Percentiles rank a stretch among this genome's conserved stretches.
These are phyloP conservation scores for Gastracanthus pulcherrimus DNA, from an alignment of 2,888 invertebrate species.

Conservation along the genomic window DNA sequence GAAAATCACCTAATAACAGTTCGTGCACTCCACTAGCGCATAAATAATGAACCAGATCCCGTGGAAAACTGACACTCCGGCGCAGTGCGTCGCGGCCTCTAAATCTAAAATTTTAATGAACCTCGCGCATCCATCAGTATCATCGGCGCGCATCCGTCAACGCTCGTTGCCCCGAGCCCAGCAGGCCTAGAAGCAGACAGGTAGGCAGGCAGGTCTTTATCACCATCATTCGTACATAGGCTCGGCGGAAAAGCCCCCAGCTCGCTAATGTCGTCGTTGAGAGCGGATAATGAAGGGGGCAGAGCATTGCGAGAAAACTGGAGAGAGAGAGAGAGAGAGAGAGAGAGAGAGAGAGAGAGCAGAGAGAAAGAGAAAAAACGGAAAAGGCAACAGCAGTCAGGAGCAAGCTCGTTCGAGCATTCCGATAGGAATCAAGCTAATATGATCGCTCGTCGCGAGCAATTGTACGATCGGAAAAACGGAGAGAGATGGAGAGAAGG, in stretches of 20 bases:
- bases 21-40: too few relatives aligned
- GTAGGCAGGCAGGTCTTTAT: constrained; percentile 4
- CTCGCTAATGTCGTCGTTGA: background rate
- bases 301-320: too few relatives aligned
- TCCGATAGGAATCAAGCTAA: constrained; percentile 38
- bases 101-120: constrained; percentile 46
- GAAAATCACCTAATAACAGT: too few relatives aligned
- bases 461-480: background rate
- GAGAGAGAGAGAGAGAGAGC: background rate
- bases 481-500: constrained; percentile 1
- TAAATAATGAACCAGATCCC: background rate
- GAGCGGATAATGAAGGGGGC: constrained; percentile 9
- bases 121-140: constrained; percentile 38
- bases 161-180: background rate
- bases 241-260: constrained; percentile 15
- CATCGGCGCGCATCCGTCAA: constrained; percentile 30
- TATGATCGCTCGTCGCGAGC: constrained; percentile 35
- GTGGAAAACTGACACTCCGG: background rate
- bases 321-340: background rate
- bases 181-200: too few relatives aligned
- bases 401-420: background rate
- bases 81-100: background rate
- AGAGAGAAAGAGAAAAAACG: background rate
- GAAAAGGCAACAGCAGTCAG: background rate
- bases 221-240: background rate